Evolutionary conservation across 1,140 invertebrate species (phyloP), one percentile per base, ranked within the genome.

Genomic region (Zaprionus ghesquierei): DNA sequence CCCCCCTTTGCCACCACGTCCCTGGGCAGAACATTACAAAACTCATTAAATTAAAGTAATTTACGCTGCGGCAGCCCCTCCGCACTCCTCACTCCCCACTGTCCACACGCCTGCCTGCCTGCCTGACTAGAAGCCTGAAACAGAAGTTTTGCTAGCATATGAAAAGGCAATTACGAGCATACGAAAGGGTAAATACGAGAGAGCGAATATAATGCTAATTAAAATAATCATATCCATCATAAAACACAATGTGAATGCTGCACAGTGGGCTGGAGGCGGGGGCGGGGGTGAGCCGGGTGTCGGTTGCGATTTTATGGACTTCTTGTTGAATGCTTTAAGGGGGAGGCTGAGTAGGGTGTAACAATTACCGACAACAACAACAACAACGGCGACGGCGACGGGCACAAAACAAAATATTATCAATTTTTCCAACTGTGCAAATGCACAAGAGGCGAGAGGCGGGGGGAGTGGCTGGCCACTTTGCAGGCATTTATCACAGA

Each of bases 141-240:
- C 25, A 49, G 54, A 62, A 62, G 58, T 77, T 86, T 80, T 89
- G 70, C 73, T 54, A 89, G 84, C 84, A 89, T 89, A 89, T 87
- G 84, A 87, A 89, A 79, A 79, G 79, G 49, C 79, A 87, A 87
- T 87, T 87, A 87, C 77, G 84, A 76, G 65, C 29, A 71, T 65
- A 56, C 73, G 74, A 77, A 77, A 74, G 50, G 82, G 69, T 74
- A 78, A 89, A 68, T 46, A 53, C n/a, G 35, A 20, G 27, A 33
- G 73, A 79, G 84, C 65, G 82, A 89, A 89, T 84, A 89, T 84
- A 89, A 89, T 89, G 84, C 84, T 89, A 89, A 89, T 89, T 89
- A 89, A 89, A 89, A 89, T 89, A 89, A 89, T 89, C 84, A 89
- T 89, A 89, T 89, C 79, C 85, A 89, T 89, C 84, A 87, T 87